Evolutionary conservation across 2,113 vertebrate genomes (phyloP), one percentile per base, ranked within the genome.

Genomic region (Melanerpes aurifrons): DNA sequence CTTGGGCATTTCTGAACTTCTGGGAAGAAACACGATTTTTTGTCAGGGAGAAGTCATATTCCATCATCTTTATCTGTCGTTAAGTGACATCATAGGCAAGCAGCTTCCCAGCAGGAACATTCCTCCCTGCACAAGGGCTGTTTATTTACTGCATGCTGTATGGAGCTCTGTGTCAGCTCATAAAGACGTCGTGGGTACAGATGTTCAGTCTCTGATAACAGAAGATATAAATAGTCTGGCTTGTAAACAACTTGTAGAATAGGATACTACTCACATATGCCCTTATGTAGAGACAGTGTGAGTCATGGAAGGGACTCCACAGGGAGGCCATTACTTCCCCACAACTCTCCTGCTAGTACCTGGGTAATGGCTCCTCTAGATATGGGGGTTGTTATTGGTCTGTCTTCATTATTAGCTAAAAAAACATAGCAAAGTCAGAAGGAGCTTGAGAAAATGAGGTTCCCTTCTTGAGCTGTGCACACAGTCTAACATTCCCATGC

Each of bases 21-120:
- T 74, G 88, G 96, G 82, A 95, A 92, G 70, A 93, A 93, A 95
- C 73, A 28, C 43, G 92, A 9, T 32, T 83, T 90, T 83, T 78
- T 96, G 73, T 88, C 88, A 78, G 62, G 26, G 58, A 72, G 80
- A 86, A 93, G 69, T 83, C 4, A 0, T 90, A 68, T 68, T 96
- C 88, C 62, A 69, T 93, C 88, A 88, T 93, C 70, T 90, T 88
- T 94, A 78, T 94, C 88, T 92, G 74, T 81, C 6, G 0, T 72
- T 68, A 57, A 83, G 79, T 77, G 48, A 91, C 90, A 88, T 82
- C 82, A 78, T n/a, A 94, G 86, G 79, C 94, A 93, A 88, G 62
- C 69, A 75, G 73, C 69, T 83, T 45, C 80, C n/a, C 43, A 78
- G 86, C 86, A 90, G 86, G 82, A 95, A 82, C 90, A 85, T 95